Base-by-base conservation (phyloP, 1,140 invertebrate genomes). In the Melanaphis sacchari region DNA sequence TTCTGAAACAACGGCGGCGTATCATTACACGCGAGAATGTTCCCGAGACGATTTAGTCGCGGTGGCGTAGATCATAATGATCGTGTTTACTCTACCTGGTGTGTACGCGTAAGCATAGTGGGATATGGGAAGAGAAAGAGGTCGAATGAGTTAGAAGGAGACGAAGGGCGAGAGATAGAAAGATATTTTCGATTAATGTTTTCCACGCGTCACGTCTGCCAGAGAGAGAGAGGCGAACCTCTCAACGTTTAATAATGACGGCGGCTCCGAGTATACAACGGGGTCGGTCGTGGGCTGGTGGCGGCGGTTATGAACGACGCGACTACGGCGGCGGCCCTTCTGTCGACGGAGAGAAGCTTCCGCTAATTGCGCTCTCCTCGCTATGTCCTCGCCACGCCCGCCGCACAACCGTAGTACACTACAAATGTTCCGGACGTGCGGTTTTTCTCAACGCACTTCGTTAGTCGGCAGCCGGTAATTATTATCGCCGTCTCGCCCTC, bases 401-500 rank as follows among this genome's bases (percentile, higher is more conserved):
- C 9, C 24, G n/a, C 36, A n/a, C 87, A 52, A 52, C 84, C 41
- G 40, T 41, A 43, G 11, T 85, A 43, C 84, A 43, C 88, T 89
- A 91, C 90, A 91, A 91, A 91, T 92, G 90, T 92, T 92, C 90
- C 90, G 90, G 59, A 91, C 91, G 76, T 84, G 91, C 81, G 91
- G 91, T 93, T 93, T 93, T 93, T 93, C 91, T 84, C 76, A 84
- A 82, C 91, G 59, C 91, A 92, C 91, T 92, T 81, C 59, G 91
- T 92, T 92, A 92, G 91, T 76, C 91, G 91, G 90, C 66, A 82
- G 90, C 66, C 90, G 90, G 91, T 93, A 93, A 93, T 93, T 93
- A 93, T 93, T 93, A 85, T 93, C 81, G 31, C 49, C 81, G 4
- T 43, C 76, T 11, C 36, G 36, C 46, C 88, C 36, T 89, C 84